These are phyloP conservation scores for Theonella swinhoei DNA, from an alignment of 37 sponge, comb jelly and placozoan genomes.

Conservation along the genomic window DNA sequence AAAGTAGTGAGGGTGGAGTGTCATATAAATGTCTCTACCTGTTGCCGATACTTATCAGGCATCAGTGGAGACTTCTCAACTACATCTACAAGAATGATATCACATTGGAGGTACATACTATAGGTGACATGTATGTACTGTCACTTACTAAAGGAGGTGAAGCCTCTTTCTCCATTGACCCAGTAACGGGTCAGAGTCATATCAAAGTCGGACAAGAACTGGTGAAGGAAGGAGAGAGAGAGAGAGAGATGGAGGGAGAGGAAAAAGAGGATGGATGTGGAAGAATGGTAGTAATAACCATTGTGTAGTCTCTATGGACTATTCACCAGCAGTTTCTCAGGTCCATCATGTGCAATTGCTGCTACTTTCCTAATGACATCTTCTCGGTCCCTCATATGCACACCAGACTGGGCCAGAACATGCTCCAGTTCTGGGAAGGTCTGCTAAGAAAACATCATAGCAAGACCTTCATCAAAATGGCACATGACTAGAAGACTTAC, in stretches of 20 bases:
- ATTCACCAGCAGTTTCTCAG: conserved; percentile 42
- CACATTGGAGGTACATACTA: no score
- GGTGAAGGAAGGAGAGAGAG: no score
- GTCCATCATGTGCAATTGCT: conserved; percentile 43
- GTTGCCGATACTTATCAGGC: conserved; percentile 29
- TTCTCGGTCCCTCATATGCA: conserved; percentile 11
- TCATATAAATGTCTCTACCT: conserved; percentile 27
- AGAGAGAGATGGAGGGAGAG: no score
- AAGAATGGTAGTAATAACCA: no score
- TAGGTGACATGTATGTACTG: no score
- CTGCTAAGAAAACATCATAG: not conserved
- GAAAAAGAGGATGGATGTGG: no score
- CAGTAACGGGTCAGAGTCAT: conserved; percentile 14
- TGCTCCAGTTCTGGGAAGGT: not conserved
- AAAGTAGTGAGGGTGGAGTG: no score
- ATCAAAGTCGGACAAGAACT: conserved; percentile 26
- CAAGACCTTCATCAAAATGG: no score
- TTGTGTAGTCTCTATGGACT: no score
- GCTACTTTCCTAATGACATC: conserved; percentile 11
- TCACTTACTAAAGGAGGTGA: conserved; percentile 42
- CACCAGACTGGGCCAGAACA: not conserved
- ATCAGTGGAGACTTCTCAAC: conserved; percentile 32
- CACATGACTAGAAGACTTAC: no score
- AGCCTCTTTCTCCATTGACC: conserved; percentile 34
- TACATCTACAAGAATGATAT: conserved; percentile 23